Evolutionary conservation across 2,797 vertebrate genomes (phyloP).

Genomic region (Malurus splendens): DNA sequence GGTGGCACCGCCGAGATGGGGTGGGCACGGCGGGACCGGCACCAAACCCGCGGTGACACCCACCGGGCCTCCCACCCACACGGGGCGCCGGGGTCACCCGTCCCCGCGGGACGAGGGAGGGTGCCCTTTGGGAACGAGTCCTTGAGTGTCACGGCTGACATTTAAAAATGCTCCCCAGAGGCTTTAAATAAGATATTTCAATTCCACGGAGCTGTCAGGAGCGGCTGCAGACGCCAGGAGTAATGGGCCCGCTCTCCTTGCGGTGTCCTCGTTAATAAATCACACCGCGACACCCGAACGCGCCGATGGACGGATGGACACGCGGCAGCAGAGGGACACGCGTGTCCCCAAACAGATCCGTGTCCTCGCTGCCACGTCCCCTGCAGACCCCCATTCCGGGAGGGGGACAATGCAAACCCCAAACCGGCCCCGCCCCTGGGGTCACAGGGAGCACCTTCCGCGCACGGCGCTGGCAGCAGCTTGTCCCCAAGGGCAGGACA

Average conservation of each 20-base stretch:
- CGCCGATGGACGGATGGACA: fast-evolving
- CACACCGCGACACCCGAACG: neutral
- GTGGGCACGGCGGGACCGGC: neutral
- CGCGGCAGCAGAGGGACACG: neutral
- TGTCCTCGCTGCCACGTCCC: neutral
- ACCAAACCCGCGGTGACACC: neutral
- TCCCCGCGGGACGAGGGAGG: neutral
- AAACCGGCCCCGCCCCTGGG: fast-evolving
- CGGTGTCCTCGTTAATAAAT: slow-evolving; percentile 69
- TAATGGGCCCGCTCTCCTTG: slow-evolving; percentile 70
- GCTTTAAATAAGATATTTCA: slow-evolving; percentile 75
- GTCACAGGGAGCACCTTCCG: neutral
- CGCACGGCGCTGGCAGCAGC: fast-evolving
- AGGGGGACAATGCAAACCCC: fast-evolving
- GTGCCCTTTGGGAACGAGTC: slow-evolving; percentile 61
- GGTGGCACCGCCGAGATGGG: fast-evolving
- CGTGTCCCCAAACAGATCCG: fast-evolving
- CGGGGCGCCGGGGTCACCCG: neutral
- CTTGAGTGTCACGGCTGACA: slow-evolving; percentile 70
- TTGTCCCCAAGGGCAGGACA: fast-evolving
- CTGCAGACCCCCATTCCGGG: neutral
- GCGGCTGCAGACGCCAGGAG: slow-evolving; percentile 53
- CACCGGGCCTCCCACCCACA: neutral
- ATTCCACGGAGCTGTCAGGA: slow-evolving; percentile 71
- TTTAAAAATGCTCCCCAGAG: slow-evolving; percentile 70